Conservation (phyloP, 2,888 invertebrate species). For the Sphaerophoria taeniata region DNA sequence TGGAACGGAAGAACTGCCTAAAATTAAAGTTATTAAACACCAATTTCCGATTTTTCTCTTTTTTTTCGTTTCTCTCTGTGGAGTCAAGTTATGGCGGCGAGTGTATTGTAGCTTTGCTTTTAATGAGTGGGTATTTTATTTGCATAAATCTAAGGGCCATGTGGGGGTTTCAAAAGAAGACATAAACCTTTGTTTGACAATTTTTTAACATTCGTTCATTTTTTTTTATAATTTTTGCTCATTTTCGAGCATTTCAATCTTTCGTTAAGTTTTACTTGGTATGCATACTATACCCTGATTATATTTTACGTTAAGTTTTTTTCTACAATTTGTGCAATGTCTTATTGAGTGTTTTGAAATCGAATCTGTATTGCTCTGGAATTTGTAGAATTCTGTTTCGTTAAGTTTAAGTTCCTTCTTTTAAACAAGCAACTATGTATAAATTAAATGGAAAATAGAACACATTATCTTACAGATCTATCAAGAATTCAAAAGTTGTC, state of each 20-base stretch:
- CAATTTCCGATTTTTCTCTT: constrained; percentile 65
- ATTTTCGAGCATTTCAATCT: neutral
- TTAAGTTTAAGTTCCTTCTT: neutral
- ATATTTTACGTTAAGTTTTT: neutral
- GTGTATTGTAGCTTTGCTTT: constrained; percentile 41
- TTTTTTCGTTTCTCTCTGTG: neutral
- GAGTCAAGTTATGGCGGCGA: neutral
- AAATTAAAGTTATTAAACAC: constrained; percentile 75
- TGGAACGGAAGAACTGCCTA: constrained; percentile 46
- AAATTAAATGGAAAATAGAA: no score
- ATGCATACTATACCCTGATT: neutral
- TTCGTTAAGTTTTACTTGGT: neutral
- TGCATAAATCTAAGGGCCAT: neutral
- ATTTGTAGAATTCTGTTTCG: no score
- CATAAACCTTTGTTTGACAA: neutral
- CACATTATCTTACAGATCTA: no score
- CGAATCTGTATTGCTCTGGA: no score
- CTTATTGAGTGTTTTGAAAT: no score
- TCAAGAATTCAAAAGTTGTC: no score
- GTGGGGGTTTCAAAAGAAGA: neutral
- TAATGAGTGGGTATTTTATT: constrained; percentile 25
- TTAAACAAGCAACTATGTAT: neutral
- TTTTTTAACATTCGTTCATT: no score
- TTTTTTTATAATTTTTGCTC: no score
- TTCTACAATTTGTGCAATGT: neutral